Base-by-base conservation (phyloP, 2,888 invertebrate species). In the Hypercompe scribonia region DNA sequence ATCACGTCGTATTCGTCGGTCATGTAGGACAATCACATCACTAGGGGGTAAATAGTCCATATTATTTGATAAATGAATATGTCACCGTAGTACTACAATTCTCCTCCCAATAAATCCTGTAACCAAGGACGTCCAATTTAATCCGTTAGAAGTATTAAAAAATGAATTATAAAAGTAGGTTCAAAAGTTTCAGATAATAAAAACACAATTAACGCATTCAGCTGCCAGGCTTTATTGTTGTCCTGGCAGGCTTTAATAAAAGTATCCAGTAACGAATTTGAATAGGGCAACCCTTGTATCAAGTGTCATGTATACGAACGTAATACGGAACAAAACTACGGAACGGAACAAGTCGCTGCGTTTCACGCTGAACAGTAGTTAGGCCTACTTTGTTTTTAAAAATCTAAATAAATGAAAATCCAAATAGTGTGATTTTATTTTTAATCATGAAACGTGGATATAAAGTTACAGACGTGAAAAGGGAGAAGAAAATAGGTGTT, bases 391-490 rank as follows among this genome's bases (percentile, higher is more conserved):
- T 83, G 78, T 86, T 85, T 84, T 79, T 82, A 78, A 81, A 78
- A 54, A 77, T 73, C 21, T 18, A 74, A 61, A 46, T 84, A 73
- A 77, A 78, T 79, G 78, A 77, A 73, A 78, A 69, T 65, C 67
- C 70, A 34, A 24, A 73, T 65, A 64, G 34, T 65, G 54, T 58
- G n/a, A 63, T 78, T 77, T 65, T 70, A 61, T 68, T 78, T 76
- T 67, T 64, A 81, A 92, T 86, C 81, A 94, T 96, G 95, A 94
- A 97, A 87, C 97, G 96, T 89, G 97, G 97, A 39, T 97, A 97
- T 87, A 97, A 97, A 95, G 97, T 97, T 63, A 97, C 97, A 1
- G 97, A 97, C 88, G 96, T 97, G 5, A 96, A 96, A 81, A 94
- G 97, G 75, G 96, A 96, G 80, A 96, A 97, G 81, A 97, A 97